Percentiles rank a stretch among this genome's conserved stretches.
These are phyloP conservation scores for Sepiola atlantica DNA, from an alignment of 2,888 invertebrate species.

Conservation along the genomic window DNA sequence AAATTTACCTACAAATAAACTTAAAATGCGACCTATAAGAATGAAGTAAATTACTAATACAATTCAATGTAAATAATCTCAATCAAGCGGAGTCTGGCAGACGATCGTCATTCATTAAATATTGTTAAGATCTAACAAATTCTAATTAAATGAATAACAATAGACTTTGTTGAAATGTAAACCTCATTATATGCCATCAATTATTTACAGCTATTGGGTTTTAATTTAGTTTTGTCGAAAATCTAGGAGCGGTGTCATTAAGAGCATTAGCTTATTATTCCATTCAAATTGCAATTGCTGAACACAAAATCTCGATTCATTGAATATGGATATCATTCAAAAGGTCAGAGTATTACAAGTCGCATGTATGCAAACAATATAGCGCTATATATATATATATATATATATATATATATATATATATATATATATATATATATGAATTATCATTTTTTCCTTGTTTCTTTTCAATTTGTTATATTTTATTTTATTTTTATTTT, in stretches of 20 bases:
- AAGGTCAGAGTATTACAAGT: not conserved
- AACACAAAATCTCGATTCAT: constrained; percentile 16
- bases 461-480: not conserved
- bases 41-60: no score
- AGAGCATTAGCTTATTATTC: not conserved
- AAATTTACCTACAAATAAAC: no score
- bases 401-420: no score
- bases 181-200: not conserved
- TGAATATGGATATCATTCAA: not conserved
- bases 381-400: not conserved
- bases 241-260: not conserved
- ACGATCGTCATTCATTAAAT: no score
- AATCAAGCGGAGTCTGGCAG: no score
- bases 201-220: not conserved
- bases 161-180: not conserved
- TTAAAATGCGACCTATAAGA: no score
- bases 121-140: not conserved
- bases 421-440: not conserved
- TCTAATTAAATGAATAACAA: not conserved
- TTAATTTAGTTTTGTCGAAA: not conserved
- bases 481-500: no score
- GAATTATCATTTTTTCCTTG: not conserved
- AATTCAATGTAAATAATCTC: no score
- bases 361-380: not conserved
- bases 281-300: not conserved